Conservation (phyloP, 2,113 vertebrate species). For the Cranoglanis bouderius region DNA sequence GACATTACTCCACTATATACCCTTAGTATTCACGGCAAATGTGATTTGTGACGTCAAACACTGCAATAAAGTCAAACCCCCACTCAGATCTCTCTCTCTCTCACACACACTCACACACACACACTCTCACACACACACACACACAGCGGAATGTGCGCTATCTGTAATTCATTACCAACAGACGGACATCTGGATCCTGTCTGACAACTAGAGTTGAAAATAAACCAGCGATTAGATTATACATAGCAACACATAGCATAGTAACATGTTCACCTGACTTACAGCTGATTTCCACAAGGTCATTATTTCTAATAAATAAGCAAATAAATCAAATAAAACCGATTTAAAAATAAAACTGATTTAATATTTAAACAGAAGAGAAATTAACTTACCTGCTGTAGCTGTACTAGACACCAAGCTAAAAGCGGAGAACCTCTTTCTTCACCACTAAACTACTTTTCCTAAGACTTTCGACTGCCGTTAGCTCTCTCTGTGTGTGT, state of each 20-base stretch:
- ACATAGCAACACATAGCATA: not conserved
- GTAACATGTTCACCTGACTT: not conserved
- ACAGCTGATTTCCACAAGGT: not conserved
- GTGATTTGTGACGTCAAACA: not conserved
- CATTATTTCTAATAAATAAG: not conserved
- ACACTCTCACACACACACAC: not conserved
- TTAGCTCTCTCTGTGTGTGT: not conserved
- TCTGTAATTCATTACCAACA: constrained; percentile 43
- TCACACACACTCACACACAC: not conserved
- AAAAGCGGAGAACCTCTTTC: not conserved
- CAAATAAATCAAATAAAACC: not conserved
- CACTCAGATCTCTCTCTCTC: not conserved
- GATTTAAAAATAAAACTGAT: too few relatives aligned
- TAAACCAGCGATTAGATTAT: constrained; percentile 1
- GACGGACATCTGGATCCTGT: not conserved
- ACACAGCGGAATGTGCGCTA: constrained; percentile 24
- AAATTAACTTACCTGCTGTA: constrained; percentile 17
- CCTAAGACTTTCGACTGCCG: not conserved
- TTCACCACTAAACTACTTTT: not conserved
- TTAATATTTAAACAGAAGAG: not conserved
- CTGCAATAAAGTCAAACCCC: not conserved
- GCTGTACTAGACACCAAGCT: not conserved
- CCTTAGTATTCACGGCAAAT: not conserved
- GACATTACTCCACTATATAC: not conserved
- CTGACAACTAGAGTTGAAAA: not conserved